Percentiles rank a stretch among this genome's conserved stretches.
phyloP scores from a whole-genome alignment of 2,113 vertebrate species.

The Oceanites oceanicus region DNA sequence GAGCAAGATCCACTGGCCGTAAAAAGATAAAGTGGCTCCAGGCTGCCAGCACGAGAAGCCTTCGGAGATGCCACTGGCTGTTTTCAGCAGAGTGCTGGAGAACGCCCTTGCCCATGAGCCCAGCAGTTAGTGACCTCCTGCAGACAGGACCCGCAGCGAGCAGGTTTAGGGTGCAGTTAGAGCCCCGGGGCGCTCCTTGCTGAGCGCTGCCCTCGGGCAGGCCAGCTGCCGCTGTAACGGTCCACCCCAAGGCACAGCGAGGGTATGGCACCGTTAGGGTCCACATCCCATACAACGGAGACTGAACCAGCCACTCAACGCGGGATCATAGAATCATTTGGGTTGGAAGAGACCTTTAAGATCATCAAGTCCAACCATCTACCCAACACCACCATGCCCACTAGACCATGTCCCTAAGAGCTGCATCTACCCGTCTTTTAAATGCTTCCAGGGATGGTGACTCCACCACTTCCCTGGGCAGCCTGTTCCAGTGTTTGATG shows the following conservation, averaged over 20 bases:
- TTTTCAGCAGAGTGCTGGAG: background rate
- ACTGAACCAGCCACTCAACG: fast-evolving
- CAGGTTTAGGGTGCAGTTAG: background rate
- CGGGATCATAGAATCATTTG: too few species aligned
- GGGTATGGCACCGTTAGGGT: too few species aligned
- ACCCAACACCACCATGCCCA: too few species aligned
- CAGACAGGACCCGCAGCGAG: background rate
- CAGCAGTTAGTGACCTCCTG: background rate
- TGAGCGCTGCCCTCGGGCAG: background rate
- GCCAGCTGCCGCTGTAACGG: background rate
- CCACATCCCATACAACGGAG: background rate
- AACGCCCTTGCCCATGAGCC: fast-evolving
- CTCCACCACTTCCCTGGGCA: too few species aligned
- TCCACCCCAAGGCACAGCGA: background rate
- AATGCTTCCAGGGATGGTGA: too few species aligned
- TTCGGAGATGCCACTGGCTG: background rate
- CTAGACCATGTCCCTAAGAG: too few species aligned
- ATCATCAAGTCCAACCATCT: too few species aligned
- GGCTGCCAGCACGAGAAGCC: background rate
- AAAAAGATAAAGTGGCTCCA: background rate
- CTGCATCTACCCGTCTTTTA: too few species aligned
- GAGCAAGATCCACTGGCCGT: fast-evolving
- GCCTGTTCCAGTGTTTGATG: too few species aligned
- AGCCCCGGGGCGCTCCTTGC: background rate
- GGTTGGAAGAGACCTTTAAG: too few species aligned